phyloP scores from a whole-genome alignment of 2,888 invertebrate species.

The Diabrotica balteata region DNA sequence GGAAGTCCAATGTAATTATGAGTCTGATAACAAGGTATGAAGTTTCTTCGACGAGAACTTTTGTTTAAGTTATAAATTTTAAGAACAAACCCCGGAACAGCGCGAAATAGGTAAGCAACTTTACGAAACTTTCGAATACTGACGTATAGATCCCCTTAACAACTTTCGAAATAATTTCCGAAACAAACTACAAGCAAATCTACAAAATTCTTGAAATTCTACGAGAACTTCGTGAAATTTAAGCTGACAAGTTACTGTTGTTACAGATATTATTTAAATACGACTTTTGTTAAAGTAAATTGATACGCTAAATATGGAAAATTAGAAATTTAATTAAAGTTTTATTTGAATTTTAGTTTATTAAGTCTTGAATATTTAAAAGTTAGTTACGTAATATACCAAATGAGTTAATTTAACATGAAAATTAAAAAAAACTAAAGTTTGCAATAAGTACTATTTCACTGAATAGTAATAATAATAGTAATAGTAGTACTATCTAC shows the following conservation, averaged over 20 bases:
- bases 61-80: constrained; percentile 38
- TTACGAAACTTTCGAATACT: constrained; percentile 21
- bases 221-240: constrained; percentile 7
- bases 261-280: constrained; percentile 9
- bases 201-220: constrained; percentile 18
- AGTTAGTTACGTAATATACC: no score
- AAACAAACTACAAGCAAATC: constrained; percentile 20
- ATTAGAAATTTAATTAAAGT: no score
- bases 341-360: no score
- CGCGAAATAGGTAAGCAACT: constrained; percentile 32
- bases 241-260: constrained; percentile 2
- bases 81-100: constrained; percentile 32
- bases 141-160: constrained; percentile 27
- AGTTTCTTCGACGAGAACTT: constrained; percentile 36
- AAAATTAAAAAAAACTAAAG: no score
- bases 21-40: constrained; percentile 32
- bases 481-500: no score
- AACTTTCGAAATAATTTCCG: constrained; percentile 26
- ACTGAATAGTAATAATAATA: no score
- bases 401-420: no score
- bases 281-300: not conserved
- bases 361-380: no score
- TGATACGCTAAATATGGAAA: no score
- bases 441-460: no score
- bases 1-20: constrained; percentile 28